Conservation (phyloP, 2,888 invertebrate genomes). For the Liodrosophila aerea region DNA sequence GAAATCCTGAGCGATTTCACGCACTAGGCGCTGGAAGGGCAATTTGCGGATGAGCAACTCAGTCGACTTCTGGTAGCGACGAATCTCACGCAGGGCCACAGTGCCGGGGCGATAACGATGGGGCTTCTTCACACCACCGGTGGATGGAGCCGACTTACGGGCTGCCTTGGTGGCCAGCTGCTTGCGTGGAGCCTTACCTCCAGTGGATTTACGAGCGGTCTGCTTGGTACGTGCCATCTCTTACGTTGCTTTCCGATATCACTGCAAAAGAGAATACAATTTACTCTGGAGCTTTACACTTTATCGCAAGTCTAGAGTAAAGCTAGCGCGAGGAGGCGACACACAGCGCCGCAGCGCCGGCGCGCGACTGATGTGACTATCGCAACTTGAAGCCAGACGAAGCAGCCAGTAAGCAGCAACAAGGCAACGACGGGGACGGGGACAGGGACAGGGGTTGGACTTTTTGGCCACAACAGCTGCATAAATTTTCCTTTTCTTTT, state of each 20-base stretch:
- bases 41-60: slow-evolving; percentile 97
- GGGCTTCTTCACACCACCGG: slow-evolving; percentile 97
- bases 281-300: neutral
- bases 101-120: slow-evolving; percentile 99
- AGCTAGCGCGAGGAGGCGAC: slow-evolving; percentile 23
- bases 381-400: slow-evolving; percentile 19
- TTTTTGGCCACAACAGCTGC: slow-evolving; percentile 27
- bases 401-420: neutral
- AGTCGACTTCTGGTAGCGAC: slow-evolving; percentile 97
- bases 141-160: slow-evolving; percentile 96
- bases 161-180: slow-evolving; percentile 97
- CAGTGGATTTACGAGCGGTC: slow-evolving; percentile 97
- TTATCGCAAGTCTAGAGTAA: slow-evolving; percentile 1
- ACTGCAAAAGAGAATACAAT: neutral
- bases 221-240: slow-evolving; percentile 98
- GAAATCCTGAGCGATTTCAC: slow-evolving; percentile 99
- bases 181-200: slow-evolving; percentile 98
- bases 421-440: slow-evolving; percentile 9
- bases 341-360: slow-evolving; percentile 61
- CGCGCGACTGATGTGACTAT: slow-evolving; percentile 48
- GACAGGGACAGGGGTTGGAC: no score
- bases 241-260: slow-evolving; percentile 41
- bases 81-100: slow-evolving; percentile 97
- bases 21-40: slow-evolving; percentile 97
- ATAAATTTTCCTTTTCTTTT: slow-evolving; percentile 42